Conservation (phyloP, 2,888 invertebrate genomes). For the Laothoe populi region DNA sequence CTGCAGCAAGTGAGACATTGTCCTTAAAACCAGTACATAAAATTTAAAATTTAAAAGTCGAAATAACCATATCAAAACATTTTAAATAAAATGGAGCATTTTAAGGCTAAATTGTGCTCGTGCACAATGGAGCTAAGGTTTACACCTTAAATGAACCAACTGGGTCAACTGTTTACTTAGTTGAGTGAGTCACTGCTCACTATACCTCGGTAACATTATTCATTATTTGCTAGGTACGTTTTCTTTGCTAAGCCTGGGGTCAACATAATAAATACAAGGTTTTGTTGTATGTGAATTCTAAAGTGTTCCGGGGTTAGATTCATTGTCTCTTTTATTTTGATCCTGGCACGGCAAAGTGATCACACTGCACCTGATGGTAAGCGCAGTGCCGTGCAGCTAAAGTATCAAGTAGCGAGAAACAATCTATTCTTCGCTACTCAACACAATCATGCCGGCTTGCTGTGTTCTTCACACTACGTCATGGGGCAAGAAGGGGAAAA, state of each 20-base stretch:
- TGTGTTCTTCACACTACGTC: too few relatives aligned
- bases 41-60: background rate
- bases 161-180: conserved; percentile 65
- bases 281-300: background rate
- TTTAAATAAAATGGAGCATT: conserved; percentile 7
- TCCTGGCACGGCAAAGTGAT: too few relatives aligned
- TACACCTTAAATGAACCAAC: conserved; percentile 49
- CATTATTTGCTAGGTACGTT: background rate
- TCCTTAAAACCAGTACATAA: background rate
- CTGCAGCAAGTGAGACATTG: background rate
- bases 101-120: background rate
- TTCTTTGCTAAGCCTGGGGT: conserved; percentile 5
- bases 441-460: too few relatives aligned
- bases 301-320: background rate
- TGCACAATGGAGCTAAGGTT: conserved; percentile 11
- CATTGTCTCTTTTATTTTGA: too few relatives aligned
- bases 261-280: background rate
- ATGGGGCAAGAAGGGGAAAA: too few relatives aligned
- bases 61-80: conserved; percentile 1
- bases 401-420: too few relatives aligned
- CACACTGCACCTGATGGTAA: too few relatives aligned
- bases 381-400: too few relatives aligned
- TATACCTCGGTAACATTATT: background rate
- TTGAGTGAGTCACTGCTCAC: conserved; percentile 3
- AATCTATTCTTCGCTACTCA: too few relatives aligned